Conservation (phyloP, 2,797 vertebrate genomes). For the Myotis myotis region DNA sequence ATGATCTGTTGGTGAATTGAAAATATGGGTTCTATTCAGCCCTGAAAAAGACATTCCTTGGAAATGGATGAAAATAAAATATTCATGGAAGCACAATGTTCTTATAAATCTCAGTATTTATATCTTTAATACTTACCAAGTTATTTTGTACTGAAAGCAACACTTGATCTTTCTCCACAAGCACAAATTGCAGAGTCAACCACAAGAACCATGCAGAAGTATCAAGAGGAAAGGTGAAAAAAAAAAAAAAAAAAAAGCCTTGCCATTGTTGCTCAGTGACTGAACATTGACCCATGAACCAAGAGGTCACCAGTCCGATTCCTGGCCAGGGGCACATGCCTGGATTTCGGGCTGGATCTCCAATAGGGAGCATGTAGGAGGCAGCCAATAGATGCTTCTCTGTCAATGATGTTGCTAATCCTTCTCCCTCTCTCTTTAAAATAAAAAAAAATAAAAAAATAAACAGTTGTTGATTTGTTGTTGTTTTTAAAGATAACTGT, state of each 20-base stretch:
- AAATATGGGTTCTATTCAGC: neutral
- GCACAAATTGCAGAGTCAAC: conserved; percentile 22
- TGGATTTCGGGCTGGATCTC: no score
- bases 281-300: no score
- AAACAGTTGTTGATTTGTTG: no score
- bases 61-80: conserved; percentile 46
- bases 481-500: neutral
- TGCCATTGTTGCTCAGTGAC: no score
- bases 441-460: neutral
- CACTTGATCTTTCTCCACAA: neutral
- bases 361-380: no score
- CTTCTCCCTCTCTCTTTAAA: neutral
- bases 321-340: no score
- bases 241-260: neutral
- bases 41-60: conserved; percentile 35
- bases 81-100: neutral
- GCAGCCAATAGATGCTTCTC: no score
- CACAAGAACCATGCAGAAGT: neutral
- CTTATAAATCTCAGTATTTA: conserved; percentile 38
- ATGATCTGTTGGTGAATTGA: neutral
- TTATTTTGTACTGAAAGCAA: neutral
- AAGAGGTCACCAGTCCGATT: no score
- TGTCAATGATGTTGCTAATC: no score
- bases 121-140: conserved; percentile 27
- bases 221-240: neutral